Conservation (phyloP, 2,888 invertebrate genomes). For the Camponotus fellah region DNA sequence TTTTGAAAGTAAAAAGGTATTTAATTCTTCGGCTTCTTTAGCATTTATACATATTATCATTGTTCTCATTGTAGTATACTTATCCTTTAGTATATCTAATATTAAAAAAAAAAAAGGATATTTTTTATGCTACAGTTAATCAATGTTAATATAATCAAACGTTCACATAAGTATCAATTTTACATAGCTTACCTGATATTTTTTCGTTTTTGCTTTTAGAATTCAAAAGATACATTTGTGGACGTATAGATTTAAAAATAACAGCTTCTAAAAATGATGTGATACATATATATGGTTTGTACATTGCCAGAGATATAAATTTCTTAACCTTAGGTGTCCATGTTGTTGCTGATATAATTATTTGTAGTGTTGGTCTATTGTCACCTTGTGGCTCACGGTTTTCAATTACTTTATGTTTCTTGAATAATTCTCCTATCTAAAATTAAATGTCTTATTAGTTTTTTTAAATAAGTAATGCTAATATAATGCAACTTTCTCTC, state of each 20-base stretch:
- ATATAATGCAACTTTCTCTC: neutral
- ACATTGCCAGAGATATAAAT: slow-evolving; percentile 87
- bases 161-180: slow-evolving; percentile 86
- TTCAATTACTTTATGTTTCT: slow-evolving; percentile 69
- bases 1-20: slow-evolving; percentile 82
- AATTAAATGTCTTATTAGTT: slow-evolving; percentile 36
- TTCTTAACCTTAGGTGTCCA: slow-evolving; percentile 89
- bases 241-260: slow-evolving; percentile 89
- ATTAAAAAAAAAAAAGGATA: neutral
- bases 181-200: slow-evolving; percentile 85
- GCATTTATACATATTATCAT: slow-evolving; percentile 89
- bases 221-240: slow-evolving; percentile 85
- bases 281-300: slow-evolving; percentile 90
- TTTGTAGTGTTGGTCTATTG: slow-evolving; percentile 86
- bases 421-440: slow-evolving; percentile 72
- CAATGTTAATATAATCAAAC: neutral
- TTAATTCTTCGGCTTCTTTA: slow-evolving; percentile 87
- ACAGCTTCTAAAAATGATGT: slow-evolving; percentile 92
- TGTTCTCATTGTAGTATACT: slow-evolving; percentile 87
- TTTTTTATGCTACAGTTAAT: slow-evolving; percentile 4
- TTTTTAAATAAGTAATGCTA: neutral
- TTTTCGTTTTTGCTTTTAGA: slow-evolving; percentile 86
- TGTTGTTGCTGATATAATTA: slow-evolving; percentile 88
- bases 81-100: slow-evolving; percentile 86
- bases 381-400: slow-evolving; percentile 64